phyloP scores from a whole-genome alignment of 2,113 vertebrate genomes.

The Phoxinus phoxinus region DNA sequence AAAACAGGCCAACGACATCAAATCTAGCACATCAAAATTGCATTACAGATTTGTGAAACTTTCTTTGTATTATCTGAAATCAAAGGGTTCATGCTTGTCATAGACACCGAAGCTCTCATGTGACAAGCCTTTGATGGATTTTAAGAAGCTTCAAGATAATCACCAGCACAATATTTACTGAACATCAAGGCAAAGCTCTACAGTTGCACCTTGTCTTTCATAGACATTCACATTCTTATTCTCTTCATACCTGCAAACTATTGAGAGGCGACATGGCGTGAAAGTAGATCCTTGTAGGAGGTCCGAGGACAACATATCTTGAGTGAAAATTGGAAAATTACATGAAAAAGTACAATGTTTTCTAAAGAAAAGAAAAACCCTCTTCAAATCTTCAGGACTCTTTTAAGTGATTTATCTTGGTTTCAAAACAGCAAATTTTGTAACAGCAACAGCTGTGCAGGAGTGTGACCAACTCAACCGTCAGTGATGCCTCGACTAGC shows the following conservation, averaged over 20 bases:
- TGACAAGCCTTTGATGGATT: constrained; percentile 31
- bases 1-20: not conserved
- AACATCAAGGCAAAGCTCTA: constrained; percentile 32
- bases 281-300: not conserved
- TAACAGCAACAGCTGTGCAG: not conserved
- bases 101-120: not conserved
- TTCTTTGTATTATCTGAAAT: constrained; percentile 22
- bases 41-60: not conserved
- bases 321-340: not conserved
- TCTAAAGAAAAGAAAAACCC: not conserved
- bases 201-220: constrained; percentile 33
- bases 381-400: not conserved
- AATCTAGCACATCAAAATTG: constrained; percentile 3
- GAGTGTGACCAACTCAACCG: not conserved
- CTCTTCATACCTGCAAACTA: constrained; percentile 23
- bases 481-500: not conserved
- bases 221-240: constrained; percentile 26
- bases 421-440: not conserved
- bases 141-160: constrained; percentile 17
- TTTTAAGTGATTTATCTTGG: not conserved
- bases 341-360: not conserved
- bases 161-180: not conserved
- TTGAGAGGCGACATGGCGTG: not conserved
- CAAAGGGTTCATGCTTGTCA: constrained; percentile 9
- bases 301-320: not conserved